Conservation (phyloP, 1,140 invertebrate genomes). For the Ditylenchus dipsaci region DNA sequence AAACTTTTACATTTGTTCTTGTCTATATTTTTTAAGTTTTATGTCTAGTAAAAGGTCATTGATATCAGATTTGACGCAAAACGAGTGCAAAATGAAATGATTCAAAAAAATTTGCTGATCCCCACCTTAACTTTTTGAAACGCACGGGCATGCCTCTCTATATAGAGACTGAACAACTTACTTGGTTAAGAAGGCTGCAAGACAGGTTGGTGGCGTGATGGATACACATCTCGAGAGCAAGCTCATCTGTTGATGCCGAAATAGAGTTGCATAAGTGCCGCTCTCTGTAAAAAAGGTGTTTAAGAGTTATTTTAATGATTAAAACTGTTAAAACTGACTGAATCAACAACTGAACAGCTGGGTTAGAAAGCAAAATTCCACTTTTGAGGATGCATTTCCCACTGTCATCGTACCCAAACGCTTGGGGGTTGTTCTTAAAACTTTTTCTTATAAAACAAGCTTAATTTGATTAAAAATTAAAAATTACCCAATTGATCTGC, state of each 20-base stretch:
- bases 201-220: conserved; percentile 50
- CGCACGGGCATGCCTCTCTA: too few relatives aligned
- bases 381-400: conserved; percentile 45
- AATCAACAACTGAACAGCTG: conserved; percentile 48
- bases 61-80: too few relatives aligned
- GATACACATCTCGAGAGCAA: conserved; percentile 54
- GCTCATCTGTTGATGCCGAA: conserved; percentile 40
- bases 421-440: neutral
- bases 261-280: conserved; percentile 46
- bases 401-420: conserved; percentile 27
- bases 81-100: too few relatives aligned
- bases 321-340: conserved; percentile 40
- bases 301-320: conserved; percentile 3
- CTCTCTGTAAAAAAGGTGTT: conserved; percentile 34
- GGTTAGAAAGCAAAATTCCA: conserved; percentile 51
- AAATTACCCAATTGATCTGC: conserved; percentile 44
- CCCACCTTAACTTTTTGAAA: too few relatives aligned
- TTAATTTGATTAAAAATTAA: too few relatives aligned
- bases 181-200: conserved; percentile 21
- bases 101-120: too few relatives aligned
- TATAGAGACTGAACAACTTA: conserved; percentile 18
- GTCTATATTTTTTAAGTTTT: too few relatives aligned
- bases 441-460: too few relatives aligned
- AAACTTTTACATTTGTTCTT: too few relatives aligned
- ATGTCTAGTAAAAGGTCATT: too few relatives aligned